phyloP scores from a whole-genome alignment of 2,888 invertebrate genomes.

The Protodeltote pygarga region DNA sequence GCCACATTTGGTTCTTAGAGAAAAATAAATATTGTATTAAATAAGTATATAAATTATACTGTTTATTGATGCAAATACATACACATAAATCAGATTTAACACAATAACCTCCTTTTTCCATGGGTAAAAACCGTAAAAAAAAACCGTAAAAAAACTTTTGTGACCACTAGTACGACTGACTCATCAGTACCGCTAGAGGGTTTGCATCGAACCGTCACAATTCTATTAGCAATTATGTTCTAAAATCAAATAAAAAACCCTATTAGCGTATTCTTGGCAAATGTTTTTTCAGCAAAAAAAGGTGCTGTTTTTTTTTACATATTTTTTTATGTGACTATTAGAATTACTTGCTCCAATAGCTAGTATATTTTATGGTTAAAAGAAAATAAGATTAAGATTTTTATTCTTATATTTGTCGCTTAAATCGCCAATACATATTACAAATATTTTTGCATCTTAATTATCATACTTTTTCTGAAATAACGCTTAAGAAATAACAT shows the following conservation, averaged over 20 bases:
- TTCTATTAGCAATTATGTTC: conserved; percentile 32
- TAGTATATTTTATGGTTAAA: too few species aligned
- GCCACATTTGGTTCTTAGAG: too few species aligned
- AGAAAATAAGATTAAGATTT: too few species aligned
- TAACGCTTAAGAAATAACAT: too few species aligned
- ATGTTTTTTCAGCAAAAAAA: conserved; percentile 17
- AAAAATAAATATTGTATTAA: too few species aligned
- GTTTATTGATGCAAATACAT: conserved; percentile 5
- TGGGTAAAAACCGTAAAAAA: too few species aligned
- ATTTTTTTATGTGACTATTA: too few species aligned
- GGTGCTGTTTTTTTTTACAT: background rate
- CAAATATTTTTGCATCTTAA: too few species aligned
- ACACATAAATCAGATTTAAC: background rate
- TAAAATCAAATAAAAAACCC: conserved; percentile 30
- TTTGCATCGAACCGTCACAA: conserved; percentile 36
- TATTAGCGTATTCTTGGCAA: conserved; percentile 33
- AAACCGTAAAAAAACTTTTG: conserved; percentile 30
- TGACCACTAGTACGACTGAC: conserved; percentile 32
- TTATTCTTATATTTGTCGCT: too few species aligned
- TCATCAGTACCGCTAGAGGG: conserved; percentile 38
- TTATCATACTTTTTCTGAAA: too few species aligned
- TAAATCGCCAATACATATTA: too few species aligned
- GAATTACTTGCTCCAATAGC: too few species aligned
- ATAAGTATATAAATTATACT: background rate
- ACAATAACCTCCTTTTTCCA: conserved; percentile 34